Base-by-base conservation (phyloP, 2,888 invertebrate genomes). In the Onthophagus sagittarius region DNA sequence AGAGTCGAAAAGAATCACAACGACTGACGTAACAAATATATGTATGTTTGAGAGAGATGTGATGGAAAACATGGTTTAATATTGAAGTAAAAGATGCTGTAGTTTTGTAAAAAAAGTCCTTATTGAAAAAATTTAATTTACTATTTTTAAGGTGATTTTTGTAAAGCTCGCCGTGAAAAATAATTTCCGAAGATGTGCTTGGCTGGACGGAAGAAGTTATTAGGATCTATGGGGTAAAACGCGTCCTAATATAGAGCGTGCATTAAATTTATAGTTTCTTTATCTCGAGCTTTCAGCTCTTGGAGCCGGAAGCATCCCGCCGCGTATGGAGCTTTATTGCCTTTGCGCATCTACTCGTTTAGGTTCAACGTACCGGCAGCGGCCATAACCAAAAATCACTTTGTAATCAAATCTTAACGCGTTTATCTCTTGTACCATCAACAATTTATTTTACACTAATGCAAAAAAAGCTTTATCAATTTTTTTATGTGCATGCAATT, bases 231-330 rank as follows among this genome's bases (percentile, higher is more conserved):
- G 64, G 64, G 15, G 15, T 9, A 15, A 64, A 64, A 64, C 64
- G 13, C 64, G 64, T 9, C 23, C 64, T 64, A 64, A 64, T 64
- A 23, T 14, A 3, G 39, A 11, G 15, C 23, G 64, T 64, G 64
- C 64, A 64, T 64, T 64, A 64, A 64, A 64, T 64, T 64, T 64
- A 64, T 23, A 23, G 64, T 6, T 64, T 14, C 64, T 64, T 64
- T 64, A 64, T 64, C 64, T 64, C 15, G 64, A 15, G 64, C 23
- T 64, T 14, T 23, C 64, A 64, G 64, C 64, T 15, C 23, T 23
- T 23, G 14, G 9, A 9, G 14, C 15, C 15, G 64, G 14, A 64
- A 64, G 64, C 64, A 23, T 23, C 15, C 9, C 64, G 0, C 14
- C 64, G 9, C 64, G 64, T 64, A 15, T 15, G 15, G 64, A 6